phyloP scores from a whole-genome alignment of 2,797 vertebrate species.

The Scolopax rusticola region DNA sequence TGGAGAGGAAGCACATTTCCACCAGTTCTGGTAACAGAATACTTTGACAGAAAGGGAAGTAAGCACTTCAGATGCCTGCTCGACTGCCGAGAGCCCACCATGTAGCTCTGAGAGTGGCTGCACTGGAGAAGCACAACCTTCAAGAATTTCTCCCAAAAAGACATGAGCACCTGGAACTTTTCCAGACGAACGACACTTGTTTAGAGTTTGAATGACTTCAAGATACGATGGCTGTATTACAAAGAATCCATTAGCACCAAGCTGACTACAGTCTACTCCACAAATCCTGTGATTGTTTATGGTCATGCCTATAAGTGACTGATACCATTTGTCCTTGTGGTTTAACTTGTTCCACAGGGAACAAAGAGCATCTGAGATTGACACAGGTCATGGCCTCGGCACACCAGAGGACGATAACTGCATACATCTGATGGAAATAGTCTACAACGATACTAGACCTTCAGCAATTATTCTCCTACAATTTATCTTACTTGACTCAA shows the following conservation, averaged over 20 bases:
- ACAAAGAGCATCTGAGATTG: neutral
- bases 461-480: neutral
- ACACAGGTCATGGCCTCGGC: neutral
- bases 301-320: neutral
- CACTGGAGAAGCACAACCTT: accelerated
- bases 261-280: neutral
- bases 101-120: accelerated
- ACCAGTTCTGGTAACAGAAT: neutral
- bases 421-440: neutral
- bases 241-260: neutral
- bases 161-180: neutral
- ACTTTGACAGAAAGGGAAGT: neutral
- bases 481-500: neutral
- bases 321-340: neutral
- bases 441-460: neutral
- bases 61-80: neutral
- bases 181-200: neutral
- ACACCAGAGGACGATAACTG: neutral
- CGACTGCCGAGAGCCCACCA: neutral
- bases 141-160: neutral
- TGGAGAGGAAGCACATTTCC: neutral
- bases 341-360: neutral
- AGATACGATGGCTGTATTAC: neutral
- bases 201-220: neutral
- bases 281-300: neutral